Evolutionary conservation across 1,140 invertebrate genomes (phyloP), one percentile per base, ranked within the genome.

Genomic region (Mizuhopecten yessoensis): DNA sequence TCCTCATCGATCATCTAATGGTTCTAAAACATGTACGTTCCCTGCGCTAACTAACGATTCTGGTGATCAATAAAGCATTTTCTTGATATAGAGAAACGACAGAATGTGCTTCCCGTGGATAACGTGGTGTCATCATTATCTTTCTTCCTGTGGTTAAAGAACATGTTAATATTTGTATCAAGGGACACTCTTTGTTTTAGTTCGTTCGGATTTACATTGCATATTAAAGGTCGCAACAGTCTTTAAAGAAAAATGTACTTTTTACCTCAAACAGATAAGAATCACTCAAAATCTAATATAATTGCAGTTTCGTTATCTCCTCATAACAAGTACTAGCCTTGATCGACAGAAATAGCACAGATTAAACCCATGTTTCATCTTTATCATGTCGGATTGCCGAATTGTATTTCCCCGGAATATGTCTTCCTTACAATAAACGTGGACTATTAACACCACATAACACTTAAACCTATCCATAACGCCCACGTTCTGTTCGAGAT

Each of bases 1-100:
- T 98, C 95, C 97, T 98, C 33, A 97, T 97, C 87, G 97, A 97
- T 93, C 98, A 98, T 95, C 96, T 98, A 29, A 97, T 98, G 97
- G 97, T 98, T 9, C 96, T 98, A 34, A 98, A 97, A 96, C 97
- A 97, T 95, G 97, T 97, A 95, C 97, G 97, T 96, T 88, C 36
- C 36, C 87, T 34, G 5, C 36, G 11, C 5, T 13, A 29, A 15
- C 36, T 39, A 34, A 13, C n/a, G 1, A 45, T 13, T 17, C 9
- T 10, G 9, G 42, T 20, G 9, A 45, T 45, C 42, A 17, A 45
- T 39, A 34, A 23, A 33, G 20, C 11, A 39, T 11, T 88, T 17
- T 34, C 13, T 36, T 39, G n/a, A 9, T 88, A 88, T 88, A 23
- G 5, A 39, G 11, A 0, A 87, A 34, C 1, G 9, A 87, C 11